phyloP scores from a whole-genome alignment of 2,113 vertebrate species.

The Corvus cornix region DNA sequence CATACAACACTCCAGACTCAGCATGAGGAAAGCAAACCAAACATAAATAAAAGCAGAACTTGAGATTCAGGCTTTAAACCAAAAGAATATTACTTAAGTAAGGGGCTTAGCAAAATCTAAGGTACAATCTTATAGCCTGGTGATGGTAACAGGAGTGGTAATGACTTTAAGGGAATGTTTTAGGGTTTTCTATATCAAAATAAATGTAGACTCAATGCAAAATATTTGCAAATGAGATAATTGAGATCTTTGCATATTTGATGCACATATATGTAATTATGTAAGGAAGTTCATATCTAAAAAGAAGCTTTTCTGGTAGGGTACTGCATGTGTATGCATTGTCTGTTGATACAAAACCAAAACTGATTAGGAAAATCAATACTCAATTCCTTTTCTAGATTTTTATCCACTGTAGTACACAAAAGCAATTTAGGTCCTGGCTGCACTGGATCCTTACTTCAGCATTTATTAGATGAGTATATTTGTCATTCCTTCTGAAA shows the following conservation, averaged over 20 bases:
- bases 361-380: slow-evolving; percentile 68
- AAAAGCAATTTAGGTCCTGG: slow-evolving; percentile 55
- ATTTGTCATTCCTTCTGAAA: slow-evolving; percentile 59
- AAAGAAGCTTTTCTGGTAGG: background rate
- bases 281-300: background rate
- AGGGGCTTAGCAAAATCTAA: background rate
- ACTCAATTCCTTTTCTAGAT: slow-evolving; percentile 65
- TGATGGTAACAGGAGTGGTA: background rate
- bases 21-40: background rate
- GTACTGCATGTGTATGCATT: background rate
- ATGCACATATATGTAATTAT: background rate
- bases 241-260: background rate
- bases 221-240: background rate
- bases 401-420: slow-evolving; percentile 52
- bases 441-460: slow-evolving; percentile 32
- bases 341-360: slow-evolving; percentile 44
- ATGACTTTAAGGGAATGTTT: background rate
- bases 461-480: slow-evolving; percentile 53
- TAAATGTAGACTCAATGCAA: background rate
- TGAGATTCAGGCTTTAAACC: background rate
- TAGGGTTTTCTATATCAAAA: background rate
- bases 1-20: background rate
- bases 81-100: background rate
- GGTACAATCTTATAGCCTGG: background rate
- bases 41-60: background rate